Evolutionary conservation across 2,113 vertebrate species (phyloP).

Genomic region (Pica pica): DNA sequence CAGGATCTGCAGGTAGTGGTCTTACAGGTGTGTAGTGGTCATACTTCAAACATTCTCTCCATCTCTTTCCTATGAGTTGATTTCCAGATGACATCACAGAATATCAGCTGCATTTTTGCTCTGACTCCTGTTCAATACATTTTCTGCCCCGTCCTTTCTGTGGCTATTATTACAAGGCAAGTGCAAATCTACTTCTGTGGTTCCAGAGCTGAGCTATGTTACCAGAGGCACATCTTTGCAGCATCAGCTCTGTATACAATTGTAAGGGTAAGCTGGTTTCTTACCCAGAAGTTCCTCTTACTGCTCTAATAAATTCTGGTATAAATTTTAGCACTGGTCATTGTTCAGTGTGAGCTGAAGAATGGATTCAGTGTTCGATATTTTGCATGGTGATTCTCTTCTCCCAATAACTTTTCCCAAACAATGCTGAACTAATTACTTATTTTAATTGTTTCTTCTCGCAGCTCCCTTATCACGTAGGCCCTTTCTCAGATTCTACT

Average conservation of each 20-base stretch:
- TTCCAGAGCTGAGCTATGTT: not conserved
- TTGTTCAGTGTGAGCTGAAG: not conserved
- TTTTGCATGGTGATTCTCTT: not conserved
- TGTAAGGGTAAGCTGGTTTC: not conserved
- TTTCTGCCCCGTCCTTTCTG: not conserved
- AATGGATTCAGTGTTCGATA: not conserved
- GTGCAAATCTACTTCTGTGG: not conserved
- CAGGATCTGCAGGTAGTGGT: not conserved
- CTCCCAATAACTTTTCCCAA: not conserved
- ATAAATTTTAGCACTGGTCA: not conserved
- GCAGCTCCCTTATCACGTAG: not conserved
- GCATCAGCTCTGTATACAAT: not conserved
- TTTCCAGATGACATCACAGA: not conserved
- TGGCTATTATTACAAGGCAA: not conserved
- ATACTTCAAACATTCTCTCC: not conserved
- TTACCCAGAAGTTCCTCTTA: not conserved
- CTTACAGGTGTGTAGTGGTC: not conserved
- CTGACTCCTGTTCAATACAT: not conserved
- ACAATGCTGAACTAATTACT: not conserved
- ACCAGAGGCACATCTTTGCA: not conserved
- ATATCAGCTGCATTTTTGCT: not conserved
- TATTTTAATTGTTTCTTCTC: not conserved
- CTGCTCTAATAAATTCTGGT: not conserved
- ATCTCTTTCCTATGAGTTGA: not conserved
- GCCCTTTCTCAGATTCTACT: not conserved